Conservation (phyloP, 2,113 vertebrate genomes). For the Lagopus leucura region DNA sequence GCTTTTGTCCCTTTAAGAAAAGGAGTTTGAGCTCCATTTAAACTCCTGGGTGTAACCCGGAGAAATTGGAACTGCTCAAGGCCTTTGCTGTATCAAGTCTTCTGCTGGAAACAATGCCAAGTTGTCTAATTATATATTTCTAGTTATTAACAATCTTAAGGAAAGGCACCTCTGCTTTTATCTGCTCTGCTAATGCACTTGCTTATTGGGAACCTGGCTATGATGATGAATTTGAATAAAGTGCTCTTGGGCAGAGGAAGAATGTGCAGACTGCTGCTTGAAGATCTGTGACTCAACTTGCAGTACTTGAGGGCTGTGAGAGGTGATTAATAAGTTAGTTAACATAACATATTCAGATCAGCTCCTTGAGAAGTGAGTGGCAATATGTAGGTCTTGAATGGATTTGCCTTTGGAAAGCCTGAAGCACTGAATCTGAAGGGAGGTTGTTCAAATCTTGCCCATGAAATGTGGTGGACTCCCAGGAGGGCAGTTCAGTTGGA, state of each 20-base stretch:
- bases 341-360: background rate
- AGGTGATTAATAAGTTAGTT: background rate
- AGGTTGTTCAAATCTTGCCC: conserved; percentile 22
- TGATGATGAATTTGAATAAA: conserved; percentile 30
- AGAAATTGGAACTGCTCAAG: background rate
- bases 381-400: conserved; percentile 9
- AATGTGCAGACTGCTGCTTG: background rate
- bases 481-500: conserved; percentile 32
- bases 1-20: background rate
- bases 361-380: conserved; percentile 31
- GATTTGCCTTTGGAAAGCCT: conserved; percentile 15
- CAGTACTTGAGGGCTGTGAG: conserved; percentile 21
- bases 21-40: conserved; percentile 2
- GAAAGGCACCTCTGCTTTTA: conserved; percentile 14
- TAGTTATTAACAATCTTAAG: conserved; percentile 1
- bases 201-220: background rate
- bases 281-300: conserved; percentile 22
- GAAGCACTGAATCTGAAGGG: background rate
- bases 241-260: conserved; percentile 11
- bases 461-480: background rate
- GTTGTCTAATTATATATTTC: conserved; percentile 10
- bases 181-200: background rate
- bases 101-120: background rate
- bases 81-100: conserved; percentile 15
- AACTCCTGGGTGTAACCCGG: background rate